These are phyloP conservation scores for Drosophila persimilis DNA, from an alignment of 1,140 invertebrate genomes.

Conservation along the genomic window DNA sequence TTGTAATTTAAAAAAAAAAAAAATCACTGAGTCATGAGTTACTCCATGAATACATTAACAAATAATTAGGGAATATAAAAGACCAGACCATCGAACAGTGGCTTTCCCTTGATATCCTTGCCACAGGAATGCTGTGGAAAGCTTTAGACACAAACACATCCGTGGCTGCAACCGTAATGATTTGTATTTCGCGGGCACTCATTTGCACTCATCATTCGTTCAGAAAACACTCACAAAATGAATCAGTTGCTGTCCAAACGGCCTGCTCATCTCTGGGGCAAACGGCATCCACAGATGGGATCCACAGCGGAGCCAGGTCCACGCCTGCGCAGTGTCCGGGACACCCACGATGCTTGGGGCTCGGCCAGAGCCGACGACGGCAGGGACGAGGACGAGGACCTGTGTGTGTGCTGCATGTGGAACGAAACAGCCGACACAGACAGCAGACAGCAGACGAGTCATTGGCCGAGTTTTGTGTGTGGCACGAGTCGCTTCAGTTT, in stretches of 20 bases:
- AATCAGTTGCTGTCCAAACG: too few relatives aligned
- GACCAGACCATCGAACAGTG: too few relatives aligned
- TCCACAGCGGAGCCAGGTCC: slow-evolving; percentile 17
- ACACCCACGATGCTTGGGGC: slow-evolving; percentile 9
- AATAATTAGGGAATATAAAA: too few relatives aligned
- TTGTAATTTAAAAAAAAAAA: too few relatives aligned
- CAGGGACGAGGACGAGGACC: not conserved
- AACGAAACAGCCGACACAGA: not conserved
- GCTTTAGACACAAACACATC: too few relatives aligned
- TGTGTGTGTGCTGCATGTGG: slow-evolving; percentile 12
- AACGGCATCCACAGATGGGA: slow-evolving; percentile 25
- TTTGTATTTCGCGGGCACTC: too few relatives aligned
- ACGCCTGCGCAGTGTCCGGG: slow-evolving; percentile 26
- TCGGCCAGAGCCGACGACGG: slow-evolving; percentile 6
- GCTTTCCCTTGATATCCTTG: too few relatives aligned
- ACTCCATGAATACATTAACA: too few relatives aligned
- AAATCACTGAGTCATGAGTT: too few relatives aligned
- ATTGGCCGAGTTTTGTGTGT: slow-evolving; percentile 60
- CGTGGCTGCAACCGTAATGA: too few relatives aligned
- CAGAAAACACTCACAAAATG: not conserved
- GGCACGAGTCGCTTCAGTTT: slow-evolving; percentile 54
- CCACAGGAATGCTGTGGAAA: too few relatives aligned
- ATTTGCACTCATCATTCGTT: too few relatives aligned
- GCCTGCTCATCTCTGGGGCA: slow-evolving; percentile 23
- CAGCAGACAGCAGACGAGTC: slow-evolving; percentile 15